Evolutionary conservation across 2,888 invertebrate species (phyloP), one percentile per base, ranked within the genome.

Genomic region (Sisyra nigra): DNA sequence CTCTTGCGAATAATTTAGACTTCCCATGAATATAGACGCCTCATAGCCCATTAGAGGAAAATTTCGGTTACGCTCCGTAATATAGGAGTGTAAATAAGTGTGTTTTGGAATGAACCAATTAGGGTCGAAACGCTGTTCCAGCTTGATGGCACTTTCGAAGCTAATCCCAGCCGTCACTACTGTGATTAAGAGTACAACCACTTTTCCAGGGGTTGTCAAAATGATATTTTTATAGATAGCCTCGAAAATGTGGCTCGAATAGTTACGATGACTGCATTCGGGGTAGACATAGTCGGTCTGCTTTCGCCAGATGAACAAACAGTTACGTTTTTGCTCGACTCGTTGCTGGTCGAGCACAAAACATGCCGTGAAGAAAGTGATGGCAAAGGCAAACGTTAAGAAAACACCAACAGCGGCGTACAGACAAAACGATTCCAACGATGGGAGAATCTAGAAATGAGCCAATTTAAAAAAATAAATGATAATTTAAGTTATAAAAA

Each of bases 361-460:
- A 48, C 80, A 76, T 2, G 83, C 83, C 10, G 81, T 74, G 60
- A 85, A 87, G 59, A 85, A 82, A n/a, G 86, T 85, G 5, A 82
- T 71, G 51, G 82, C 80, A 54, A 76, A 79, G 44, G 80, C 61
- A 57, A 78, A 85, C 15, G 83, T 80, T 52, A 80, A 74, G 45
- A 83, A 67, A 2, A 87, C 80, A 14, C 84, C 82, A 2, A 76
- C 60, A 6, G 83, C 80, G 10, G 85, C 84, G 57, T 83, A 87
- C 41, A 86, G 68, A 57, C 88, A 87, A 57, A 84, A 87, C 0
- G 86, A 84, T 58, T 80, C 76, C 29, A 88, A 63, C 3, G 82
- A 82, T 14, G 87, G 87, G 46, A 88, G 63, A 52, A 84, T 78
- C 78, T 78, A 53, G n/a, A n/a, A n/a, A n/a, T n/a, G n/a, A n/a